phyloP scores from a whole-genome alignment of 2,888 invertebrate species.

The Sipha maydis region DNA sequence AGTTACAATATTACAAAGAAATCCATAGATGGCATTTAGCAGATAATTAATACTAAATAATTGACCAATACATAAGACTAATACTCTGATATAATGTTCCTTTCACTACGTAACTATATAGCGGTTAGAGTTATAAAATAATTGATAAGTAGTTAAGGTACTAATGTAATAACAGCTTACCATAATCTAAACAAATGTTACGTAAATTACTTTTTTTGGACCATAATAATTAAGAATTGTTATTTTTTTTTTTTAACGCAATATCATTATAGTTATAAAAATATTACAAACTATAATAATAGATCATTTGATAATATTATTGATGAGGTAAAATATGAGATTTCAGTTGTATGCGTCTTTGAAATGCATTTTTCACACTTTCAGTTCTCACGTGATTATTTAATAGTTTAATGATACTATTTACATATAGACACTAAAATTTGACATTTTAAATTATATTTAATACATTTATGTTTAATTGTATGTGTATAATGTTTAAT shows the following conservation, averaged over 20 bases:
- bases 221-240: neutral
- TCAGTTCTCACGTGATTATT: neutral
- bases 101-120: constrained; percentile 5
- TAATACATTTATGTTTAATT: no score
- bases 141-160: neutral
- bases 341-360: neutral
- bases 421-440: no score
- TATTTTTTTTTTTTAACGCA: neutral
- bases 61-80: neutral
- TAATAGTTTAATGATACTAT: no score
- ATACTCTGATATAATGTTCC: neutral
- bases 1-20: neutral
- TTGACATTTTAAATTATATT: no score
- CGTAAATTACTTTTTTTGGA: constrained; percentile 35
- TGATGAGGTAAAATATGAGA: neutral
- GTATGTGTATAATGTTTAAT: no score
- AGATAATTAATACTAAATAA: neutral
- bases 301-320: neutral
- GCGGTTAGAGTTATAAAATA: neutral
- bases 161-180: constrained; percentile 1
- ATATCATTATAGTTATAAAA: constrained; percentile 1
- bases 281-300: neutral
- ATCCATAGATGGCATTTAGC: neutral
- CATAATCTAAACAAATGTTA: constrained; percentile 22
- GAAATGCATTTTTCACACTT: no score